Percentiles rank a stretch among this genome's conserved stretches.
Conservation (phyloP, 2,888 invertebrate genomes). For the Conistra vaccinii region DNA sequence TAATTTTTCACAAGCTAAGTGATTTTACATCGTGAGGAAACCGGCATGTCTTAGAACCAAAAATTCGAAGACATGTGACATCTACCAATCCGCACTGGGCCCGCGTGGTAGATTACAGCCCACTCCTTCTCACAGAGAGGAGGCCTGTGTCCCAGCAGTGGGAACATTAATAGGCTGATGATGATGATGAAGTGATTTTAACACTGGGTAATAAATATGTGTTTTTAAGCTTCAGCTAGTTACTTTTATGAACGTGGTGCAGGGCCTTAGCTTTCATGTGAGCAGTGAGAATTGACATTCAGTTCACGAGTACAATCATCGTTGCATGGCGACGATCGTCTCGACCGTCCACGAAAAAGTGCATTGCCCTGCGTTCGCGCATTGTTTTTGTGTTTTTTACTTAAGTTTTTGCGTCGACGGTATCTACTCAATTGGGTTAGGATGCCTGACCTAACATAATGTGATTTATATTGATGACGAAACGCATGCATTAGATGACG, state of each 20-base stretch:
- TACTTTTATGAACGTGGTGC: background rate
- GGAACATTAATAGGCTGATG: too few relatives aligned
- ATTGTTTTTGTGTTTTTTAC: constrained; percentile 76
- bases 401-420: constrained; percentile 76
- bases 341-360: constrained; percentile 85
- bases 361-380: constrained; percentile 84
- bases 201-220: too few relatives aligned
- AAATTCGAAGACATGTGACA: too few relatives aligned
- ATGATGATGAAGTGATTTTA: too few relatives aligned
- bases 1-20: background rate
- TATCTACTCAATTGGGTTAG: constrained; percentile 85
- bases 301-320: constrained; percentile 77
- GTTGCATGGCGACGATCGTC: constrained; percentile 78
- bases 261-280: constrained; percentile 48
- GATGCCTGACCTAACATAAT: constrained; percentile 89
- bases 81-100: too few relatives aligned
- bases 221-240: too few relatives aligned
- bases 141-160: too few relatives aligned
- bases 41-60: too few relatives aligned
- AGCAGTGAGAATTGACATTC: constrained; percentile 80
- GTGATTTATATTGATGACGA: constrained; percentile 80
- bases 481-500: constrained; percentile 57
- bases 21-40: too few relatives aligned
- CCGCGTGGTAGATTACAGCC: too few relatives aligned
- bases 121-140: too few relatives aligned